These are phyloP conservation scores for Premnoplex brunnescens DNA, from an alignment of 2,797 vertebrate genomes.

Conservation along the genomic window DNA sequence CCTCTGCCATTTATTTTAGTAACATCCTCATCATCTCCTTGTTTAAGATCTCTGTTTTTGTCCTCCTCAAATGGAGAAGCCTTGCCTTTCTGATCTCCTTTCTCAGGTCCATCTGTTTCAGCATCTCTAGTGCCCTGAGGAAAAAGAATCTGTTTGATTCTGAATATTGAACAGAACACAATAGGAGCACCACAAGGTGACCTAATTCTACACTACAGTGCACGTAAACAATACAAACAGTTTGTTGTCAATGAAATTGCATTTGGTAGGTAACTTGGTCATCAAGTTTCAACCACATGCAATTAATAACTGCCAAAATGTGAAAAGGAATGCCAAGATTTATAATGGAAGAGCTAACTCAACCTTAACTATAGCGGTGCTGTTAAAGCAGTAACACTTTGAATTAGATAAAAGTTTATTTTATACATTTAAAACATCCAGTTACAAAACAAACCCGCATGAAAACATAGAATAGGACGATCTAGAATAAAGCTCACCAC, in stretches of 20 bases:
- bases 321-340: constrained; percentile 66
- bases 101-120: constrained; percentile 93
- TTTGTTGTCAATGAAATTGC: constrained; percentile 59
- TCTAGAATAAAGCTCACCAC: neutral
- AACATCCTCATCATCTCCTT: constrained; percentile 88
- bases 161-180: constrained; percentile 75
- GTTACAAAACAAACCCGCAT: neutral
- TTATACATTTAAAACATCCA: constrained; percentile 5
- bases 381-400: constrained; percentile 63
- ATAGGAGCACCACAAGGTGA: constrained; percentile 69
- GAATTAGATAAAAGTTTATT: constrained; percentile 1
- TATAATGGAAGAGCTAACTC: constrained; percentile 77
- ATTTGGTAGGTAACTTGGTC: constrained; percentile 54
- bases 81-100: constrained; percentile 91
- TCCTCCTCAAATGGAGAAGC: constrained; percentile 94
- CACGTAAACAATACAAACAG: constrained; percentile 69
- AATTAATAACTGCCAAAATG: constrained; percentile 65
- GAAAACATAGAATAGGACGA: neutral
- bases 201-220: constrained; percentile 71
- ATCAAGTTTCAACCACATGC: constrained; percentile 59
- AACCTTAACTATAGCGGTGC: constrained; percentile 75
- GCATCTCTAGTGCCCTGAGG: constrained; percentile 90
- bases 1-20: constrained; percentile 93
- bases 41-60: constrained; percentile 93
- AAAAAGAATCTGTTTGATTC: constrained; percentile 81